Evolutionary conservation across 92 coral and sea anemone species (phyloP), one percentile per base, ranked within the genome.

Genomic region (Palythoa grandis): DNA sequence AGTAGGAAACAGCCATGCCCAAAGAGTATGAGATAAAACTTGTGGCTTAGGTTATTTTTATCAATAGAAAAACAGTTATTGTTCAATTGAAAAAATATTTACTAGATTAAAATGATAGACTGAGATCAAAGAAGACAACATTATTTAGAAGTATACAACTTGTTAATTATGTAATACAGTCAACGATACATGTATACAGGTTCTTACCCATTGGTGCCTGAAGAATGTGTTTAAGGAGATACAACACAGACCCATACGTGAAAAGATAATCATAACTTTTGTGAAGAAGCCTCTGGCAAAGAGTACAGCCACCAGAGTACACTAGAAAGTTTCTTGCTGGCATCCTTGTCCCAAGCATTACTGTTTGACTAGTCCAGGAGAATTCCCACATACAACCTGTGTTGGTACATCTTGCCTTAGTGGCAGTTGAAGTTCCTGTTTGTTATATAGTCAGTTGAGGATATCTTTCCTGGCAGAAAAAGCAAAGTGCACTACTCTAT

Each of bases 181-280:
- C 2, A 72, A 72, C 22, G 53, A 72, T 0, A 54, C 24, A 72
- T 52, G 69, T 52, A 39, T 17, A 74, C 3, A 37, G 58, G 78
- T 68, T 76, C 89, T 84, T 72, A 89, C 89, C 19, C 69, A 68
- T 78, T 89, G 89, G 89, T 89, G 86, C 50, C 57, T 60, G 75
- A 77, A 89, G 83, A 89, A 89, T 85, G 92, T 76, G 70, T 56
- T 57, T 3, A 86, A 78, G 17, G 89, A 89, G 16, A 63, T 12
- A 19, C 89, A 89, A 24, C 78, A 86, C 37, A 89, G 75, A 70
- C 92, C 92, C 92, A 89, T 89, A 47, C 78, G 89, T 47, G 77
- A 47, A 83, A 89, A 89, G 16, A 88, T 88, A 65, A 74, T 88
- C 40, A 67, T 56, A 11, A 88, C 88, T 88, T 88, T 88, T 5